Evolutionary conservation across 2,888 invertebrate genomes (phyloP).

Genomic region (Orthosia gothica): DNA sequence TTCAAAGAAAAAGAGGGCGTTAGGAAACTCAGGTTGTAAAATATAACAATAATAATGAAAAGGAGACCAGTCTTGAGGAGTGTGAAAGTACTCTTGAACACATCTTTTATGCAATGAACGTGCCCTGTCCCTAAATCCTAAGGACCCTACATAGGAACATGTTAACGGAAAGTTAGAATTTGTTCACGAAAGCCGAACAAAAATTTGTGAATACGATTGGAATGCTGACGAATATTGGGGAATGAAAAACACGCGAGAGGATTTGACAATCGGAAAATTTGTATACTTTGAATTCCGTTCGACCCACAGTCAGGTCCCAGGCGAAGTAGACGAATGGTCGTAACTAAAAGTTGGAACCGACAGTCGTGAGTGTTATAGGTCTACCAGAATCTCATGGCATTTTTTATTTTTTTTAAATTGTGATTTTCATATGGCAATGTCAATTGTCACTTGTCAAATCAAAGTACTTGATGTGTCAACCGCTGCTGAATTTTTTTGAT

Average conservation of each 20-base stretch:
- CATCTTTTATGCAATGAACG: constrained; percentile 45
- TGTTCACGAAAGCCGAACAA: constrained; percentile 31
- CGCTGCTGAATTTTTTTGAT: no score
- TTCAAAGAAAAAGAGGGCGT: constrained; percentile 25
- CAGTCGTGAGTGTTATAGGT: constrained; percentile 25
- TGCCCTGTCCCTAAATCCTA: constrained; percentile 11
- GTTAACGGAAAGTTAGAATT: constrained; percentile 37
- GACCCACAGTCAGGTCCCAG: constrained; percentile 29
- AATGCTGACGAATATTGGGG: constrained; percentile 57
- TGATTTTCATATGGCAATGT: no score
- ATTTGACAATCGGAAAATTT: constrained; percentile 63
- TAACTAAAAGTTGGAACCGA: constrained; percentile 50
- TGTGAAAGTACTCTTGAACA: constrained; percentile 25
- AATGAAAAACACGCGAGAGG: constrained; percentile 54
- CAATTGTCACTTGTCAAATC: no score
- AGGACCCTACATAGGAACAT: constrained; percentile 17
- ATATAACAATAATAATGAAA: constrained; percentile 41
- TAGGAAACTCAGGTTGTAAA: constrained; percentile 27
- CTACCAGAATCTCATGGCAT: constrained; percentile 18
- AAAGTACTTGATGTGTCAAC: no score
- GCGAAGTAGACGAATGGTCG: constrained; percentile 39
- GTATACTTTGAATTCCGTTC: constrained; percentile 58
- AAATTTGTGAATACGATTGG: constrained; percentile 48
- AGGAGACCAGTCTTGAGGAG: constrained; percentile 22
- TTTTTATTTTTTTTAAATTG: no score